Evolutionary conservation across 1,140 invertebrate species (phyloP).

Genomic region (Aricia agestis): DNA sequence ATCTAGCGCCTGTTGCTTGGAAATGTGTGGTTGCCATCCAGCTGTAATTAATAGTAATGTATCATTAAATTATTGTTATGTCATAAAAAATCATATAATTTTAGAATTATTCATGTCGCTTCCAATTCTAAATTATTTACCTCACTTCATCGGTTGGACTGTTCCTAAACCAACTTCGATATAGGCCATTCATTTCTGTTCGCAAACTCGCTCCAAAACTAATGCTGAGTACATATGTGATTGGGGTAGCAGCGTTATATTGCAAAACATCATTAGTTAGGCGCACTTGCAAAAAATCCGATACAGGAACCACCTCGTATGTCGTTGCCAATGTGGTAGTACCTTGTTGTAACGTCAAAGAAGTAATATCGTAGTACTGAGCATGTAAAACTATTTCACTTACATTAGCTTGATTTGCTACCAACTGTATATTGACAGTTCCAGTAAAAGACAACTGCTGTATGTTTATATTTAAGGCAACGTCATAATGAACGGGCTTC

Average conservation of each 20-base stretch:
- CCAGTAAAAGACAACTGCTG: conserved; percentile 74
- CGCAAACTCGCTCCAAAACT: conserved; percentile 70
- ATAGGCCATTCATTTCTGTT: conserved; percentile 85
- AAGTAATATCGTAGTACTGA: conserved; percentile 71
- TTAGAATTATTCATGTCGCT: too few species aligned
- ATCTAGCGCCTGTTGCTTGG: conserved; percentile 85
- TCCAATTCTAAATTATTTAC: conserved; percentile 28
- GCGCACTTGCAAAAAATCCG: conserved; percentile 33
- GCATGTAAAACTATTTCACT: conserved; percentile 80
- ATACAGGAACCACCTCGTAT: neutral
- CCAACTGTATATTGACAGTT: conserved; percentile 73
- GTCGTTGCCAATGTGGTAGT: conserved; percentile 22
- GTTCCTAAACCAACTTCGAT: conserved; percentile 83
- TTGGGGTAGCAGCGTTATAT: conserved; percentile 34
- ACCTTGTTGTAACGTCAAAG: conserved; percentile 46
- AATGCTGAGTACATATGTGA: conserved; percentile 64
- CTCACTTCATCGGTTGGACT: conserved; percentile 31
- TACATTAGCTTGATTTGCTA: conserved; percentile 47
- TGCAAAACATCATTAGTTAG: conserved; percentile 40
- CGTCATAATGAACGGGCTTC: conserved; percentile 77
- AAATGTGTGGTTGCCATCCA: conserved; percentile 86
- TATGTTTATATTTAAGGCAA: conserved; percentile 45
- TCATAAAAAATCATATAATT: too few species aligned
- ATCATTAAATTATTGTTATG: neutral
- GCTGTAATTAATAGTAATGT: conserved; percentile 48